Evolutionary conservation across 30 jellyfish, hydroid and myxozoan species (phyloP).

Genomic region (Cassiopea xamachana): DNA sequence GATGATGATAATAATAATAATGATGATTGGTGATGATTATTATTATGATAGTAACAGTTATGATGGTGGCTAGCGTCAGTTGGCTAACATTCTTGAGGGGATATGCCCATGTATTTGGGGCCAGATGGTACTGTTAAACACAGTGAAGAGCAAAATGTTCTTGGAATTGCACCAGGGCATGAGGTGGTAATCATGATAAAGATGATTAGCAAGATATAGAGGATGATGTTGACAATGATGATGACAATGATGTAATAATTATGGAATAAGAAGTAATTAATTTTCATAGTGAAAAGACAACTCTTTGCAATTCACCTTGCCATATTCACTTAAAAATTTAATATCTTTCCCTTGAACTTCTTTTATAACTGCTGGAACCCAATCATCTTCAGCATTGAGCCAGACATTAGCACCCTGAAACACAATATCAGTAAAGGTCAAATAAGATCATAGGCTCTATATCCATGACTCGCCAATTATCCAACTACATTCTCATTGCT

Average conservation of each 20-base stretch:
- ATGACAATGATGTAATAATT: background rate
- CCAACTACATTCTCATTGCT: background rate
- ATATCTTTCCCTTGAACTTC: slow-evolving; percentile 75
- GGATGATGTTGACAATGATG: background rate
- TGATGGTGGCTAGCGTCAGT: background rate
- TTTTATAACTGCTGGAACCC: slow-evolving; percentile 88
- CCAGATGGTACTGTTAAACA: no score
- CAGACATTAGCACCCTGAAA: slow-evolving; percentile 88
- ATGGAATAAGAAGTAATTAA: no score
- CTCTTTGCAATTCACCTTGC: slow-evolving; percentile 83
- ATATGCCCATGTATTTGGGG: no score
- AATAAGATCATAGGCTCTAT: background rate
- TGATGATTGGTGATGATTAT: slow-evolving; percentile 8
- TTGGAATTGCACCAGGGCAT: no score
- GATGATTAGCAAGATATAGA: background rate
- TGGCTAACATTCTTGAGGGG: no score
- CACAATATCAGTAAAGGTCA: background rate
- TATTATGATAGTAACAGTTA: background rate
- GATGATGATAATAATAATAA: background rate
- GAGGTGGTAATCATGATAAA: background rate
- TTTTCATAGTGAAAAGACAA: no score
- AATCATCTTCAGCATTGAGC: slow-evolving; percentile 89
- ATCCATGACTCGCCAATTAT: background rate
- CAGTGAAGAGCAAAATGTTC: no score
- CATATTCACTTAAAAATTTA: slow-evolving; percentile 80